phyloP scores from a whole-genome alignment of 2,797 vertebrate genomes.

The Urosaurus nigricauda region DNA sequence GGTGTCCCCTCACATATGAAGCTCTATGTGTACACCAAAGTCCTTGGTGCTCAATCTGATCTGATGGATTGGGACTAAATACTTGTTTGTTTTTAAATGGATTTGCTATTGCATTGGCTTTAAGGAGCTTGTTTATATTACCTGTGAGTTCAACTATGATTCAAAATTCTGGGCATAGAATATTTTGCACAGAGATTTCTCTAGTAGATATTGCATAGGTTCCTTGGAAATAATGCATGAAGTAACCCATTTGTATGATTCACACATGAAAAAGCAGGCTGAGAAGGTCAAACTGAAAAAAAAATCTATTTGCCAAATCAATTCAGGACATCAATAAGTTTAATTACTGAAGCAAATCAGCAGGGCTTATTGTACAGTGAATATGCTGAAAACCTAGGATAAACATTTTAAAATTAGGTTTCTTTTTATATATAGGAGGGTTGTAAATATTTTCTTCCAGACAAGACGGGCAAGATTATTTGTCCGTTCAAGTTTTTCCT shows the following conservation, averaged over 20 bases:
- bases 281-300: slow-evolving; percentile 39
- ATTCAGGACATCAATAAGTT: slow-evolving; percentile 37
- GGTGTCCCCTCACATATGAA: background rate
- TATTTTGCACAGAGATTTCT: slow-evolving; percentile 28
- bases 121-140: background rate
- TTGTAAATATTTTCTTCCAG: background rate
- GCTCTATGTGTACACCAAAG: background rate
- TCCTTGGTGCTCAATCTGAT: background rate
- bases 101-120: background rate
- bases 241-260: slow-evolving; percentile 42
- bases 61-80: background rate
- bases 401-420: slow-evolving; percentile 27
- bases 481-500: background rate
- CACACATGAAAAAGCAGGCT: slow-evolving; percentile 26
- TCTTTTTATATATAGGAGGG: background rate
- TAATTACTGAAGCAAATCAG: slow-evolving; percentile 43
- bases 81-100: background rate
- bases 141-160: background rate
- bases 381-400: slow-evolving; percentile 18
- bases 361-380: slow-evolving; percentile 8
- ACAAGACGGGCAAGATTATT: background rate
- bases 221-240: slow-evolving; percentile 39
- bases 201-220: slow-evolving; percentile 15
- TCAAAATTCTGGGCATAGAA: slow-evolving; percentile 30
- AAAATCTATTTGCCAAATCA: slow-evolving; percentile 50